Percentiles rank a stretch among this genome's conserved stretches.
These are phyloP conservation scores for Notiomystis cincta DNA, from an alignment of 2,113 vertebrate species.

Conservation along the genomic window DNA sequence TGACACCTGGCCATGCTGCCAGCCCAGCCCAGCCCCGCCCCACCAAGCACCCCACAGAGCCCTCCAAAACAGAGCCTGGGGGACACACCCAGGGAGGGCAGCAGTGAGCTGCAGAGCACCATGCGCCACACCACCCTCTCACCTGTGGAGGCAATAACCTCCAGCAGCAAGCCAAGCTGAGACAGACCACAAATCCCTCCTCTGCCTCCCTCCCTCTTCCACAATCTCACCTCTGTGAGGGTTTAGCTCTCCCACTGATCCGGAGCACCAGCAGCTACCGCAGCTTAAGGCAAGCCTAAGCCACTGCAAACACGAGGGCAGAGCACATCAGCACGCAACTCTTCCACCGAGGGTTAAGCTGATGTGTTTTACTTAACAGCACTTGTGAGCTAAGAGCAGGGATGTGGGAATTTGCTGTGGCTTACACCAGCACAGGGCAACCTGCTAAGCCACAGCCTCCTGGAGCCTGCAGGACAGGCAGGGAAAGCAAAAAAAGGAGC, in stretches of 20 bases:
- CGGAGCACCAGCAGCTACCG: fast-evolving
- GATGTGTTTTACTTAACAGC: slow-evolving; percentile 21
- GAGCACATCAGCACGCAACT: not conserved
- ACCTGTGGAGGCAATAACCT: not conserved
- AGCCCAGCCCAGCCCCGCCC: not conserved
- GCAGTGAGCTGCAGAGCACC: not conserved
- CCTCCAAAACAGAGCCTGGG: not conserved
- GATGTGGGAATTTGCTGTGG: not conserved
- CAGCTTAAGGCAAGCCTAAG: slow-evolving; percentile 20
- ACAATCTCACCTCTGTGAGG: not conserved
- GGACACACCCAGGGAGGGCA: not conserved
- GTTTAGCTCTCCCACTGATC: not conserved
- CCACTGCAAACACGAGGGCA: not conserved
- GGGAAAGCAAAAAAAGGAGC: not conserved
- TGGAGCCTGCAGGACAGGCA: not conserved
- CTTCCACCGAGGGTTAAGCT: not conserved
- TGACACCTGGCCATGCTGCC: not conserved
- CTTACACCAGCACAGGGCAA: not conserved
- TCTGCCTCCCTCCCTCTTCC: not conserved
- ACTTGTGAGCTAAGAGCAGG: not conserved
- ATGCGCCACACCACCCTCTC: fast-evolving
- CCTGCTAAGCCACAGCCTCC: not conserved
- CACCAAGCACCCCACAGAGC: not conserved
- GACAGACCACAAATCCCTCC: not conserved
- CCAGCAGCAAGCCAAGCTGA: not conserved